These are phyloP conservation scores for Artibeus jamaicensis DNA, from an alignment of 2,797 vertebrate species.

Conservation along the genomic window DNA sequence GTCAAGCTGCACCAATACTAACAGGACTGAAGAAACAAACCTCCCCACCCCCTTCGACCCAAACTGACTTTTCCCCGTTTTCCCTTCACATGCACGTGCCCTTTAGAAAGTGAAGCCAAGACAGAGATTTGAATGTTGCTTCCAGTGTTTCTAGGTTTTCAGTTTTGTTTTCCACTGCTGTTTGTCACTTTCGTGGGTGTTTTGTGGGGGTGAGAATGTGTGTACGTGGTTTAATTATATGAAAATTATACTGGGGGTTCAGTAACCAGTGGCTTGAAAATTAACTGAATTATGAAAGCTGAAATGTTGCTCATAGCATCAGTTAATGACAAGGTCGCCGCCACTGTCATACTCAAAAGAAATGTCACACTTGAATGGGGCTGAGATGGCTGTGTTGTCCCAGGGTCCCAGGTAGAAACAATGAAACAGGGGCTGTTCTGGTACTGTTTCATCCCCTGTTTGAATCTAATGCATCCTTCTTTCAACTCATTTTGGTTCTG, in stretches of 20 bases:
- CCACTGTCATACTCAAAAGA: constrained; percentile 87
- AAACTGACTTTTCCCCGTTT: background rate
- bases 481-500: constrained; percentile 84
- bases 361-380: constrained; percentile 88
- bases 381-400: constrained; percentile 84
- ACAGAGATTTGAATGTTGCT: background rate
- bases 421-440: constrained; percentile 83
- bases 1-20: background rate
- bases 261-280: constrained; percentile 84
- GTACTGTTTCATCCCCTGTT: constrained; percentile 80
- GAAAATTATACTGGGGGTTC: constrained; percentile 80
- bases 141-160: constrained; percentile 22
- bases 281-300: constrained; percentile 86
- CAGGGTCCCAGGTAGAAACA: constrained; percentile 86
- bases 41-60: background rate
- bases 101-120: background rate
- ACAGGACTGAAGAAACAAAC: background rate
- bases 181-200: constrained; percentile 39
- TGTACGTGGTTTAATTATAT: constrained; percentile 76
- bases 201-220: background rate
- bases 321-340: constrained; percentile 87
- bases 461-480: constrained; percentile 82
- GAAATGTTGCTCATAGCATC: constrained; percentile 82
- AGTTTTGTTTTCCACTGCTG: constrained; percentile 32
- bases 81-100: background rate